Conservation (phyloP, 2,888 invertebrate species). For the Coleophora deauratella region DNA sequence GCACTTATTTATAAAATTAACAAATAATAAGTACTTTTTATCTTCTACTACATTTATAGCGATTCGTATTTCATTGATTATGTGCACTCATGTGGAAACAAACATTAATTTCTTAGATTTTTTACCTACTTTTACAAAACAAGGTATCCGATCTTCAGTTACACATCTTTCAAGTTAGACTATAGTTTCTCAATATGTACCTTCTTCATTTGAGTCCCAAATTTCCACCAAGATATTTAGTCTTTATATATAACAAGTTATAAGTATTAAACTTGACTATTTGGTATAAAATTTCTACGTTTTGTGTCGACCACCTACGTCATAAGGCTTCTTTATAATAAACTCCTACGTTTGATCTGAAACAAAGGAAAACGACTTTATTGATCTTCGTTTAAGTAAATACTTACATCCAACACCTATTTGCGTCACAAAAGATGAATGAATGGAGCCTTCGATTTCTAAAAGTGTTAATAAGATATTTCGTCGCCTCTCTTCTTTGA, state of each 20-base stretch:
- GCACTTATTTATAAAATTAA: no score
- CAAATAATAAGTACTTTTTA: no score
- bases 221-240: conserved; percentile 42
- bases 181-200: conserved; percentile 14
- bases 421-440: no score
- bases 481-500: no score
- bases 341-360: conserved; percentile 72
- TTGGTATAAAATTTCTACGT: conserved; percentile 66
- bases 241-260: conserved; percentile 49
- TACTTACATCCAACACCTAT: no score
- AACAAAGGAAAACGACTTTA: conserved; percentile 25
- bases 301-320: conserved; percentile 50
- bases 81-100: conserved; percentile 17
- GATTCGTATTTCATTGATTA: no score
- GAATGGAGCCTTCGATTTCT: no score
- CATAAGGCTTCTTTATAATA: conserved; percentile 72
- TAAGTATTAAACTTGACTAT: conserved; percentile 48
- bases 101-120: background rate
- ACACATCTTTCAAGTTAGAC: no score
- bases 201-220: conserved; percentile 61
- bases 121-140: conserved; percentile 8
- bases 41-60: no score
- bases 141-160: background rate
- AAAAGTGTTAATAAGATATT: no score
- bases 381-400: no score